These are phyloP conservation scores for Melanerpes formicivorus DNA, from an alignment of 2,113 vertebrate genomes.

Conservation along the genomic window DNA sequence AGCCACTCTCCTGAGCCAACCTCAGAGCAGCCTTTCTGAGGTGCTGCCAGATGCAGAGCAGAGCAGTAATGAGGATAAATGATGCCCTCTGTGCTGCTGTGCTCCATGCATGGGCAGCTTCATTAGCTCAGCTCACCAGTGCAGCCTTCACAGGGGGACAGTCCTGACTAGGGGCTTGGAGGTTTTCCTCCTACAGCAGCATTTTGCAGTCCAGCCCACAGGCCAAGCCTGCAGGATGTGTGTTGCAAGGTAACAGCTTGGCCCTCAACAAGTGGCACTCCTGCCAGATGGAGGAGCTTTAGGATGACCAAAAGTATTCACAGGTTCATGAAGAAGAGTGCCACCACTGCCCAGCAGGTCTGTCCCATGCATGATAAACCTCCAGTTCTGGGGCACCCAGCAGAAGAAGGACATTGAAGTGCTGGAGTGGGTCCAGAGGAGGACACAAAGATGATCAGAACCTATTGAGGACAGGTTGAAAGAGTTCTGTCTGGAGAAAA, in stretches of 20 bases:
- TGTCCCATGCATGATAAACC: not conserved
- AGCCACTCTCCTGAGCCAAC: not conserved
- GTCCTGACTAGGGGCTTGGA: not conserved
- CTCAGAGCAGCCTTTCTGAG: not conserved
- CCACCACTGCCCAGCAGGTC: fast-evolving
- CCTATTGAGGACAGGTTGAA: too few relatives aligned
- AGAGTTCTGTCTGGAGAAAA: too few relatives aligned
- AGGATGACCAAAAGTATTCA: not conserved
- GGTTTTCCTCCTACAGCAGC: not conserved
- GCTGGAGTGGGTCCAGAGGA: too few relatives aligned
- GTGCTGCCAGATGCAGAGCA: not conserved
- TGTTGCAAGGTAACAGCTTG: not conserved
- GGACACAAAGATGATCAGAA: too few relatives aligned
- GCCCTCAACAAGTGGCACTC: not conserved
- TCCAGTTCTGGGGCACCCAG: too few relatives aligned
- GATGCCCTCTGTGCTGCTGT: not conserved
- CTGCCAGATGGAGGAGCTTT: not conserved
- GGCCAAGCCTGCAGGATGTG: not conserved
- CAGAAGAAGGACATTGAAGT: too few relatives aligned
- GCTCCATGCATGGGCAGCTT: not conserved
- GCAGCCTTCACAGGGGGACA: not conserved
- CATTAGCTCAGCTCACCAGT: not conserved
- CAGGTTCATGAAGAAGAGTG: not conserved
- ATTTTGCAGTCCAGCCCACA: not conserved
- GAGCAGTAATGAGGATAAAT: not conserved